Percentiles rank a stretch among this genome's conserved stretches.
phyloP scores from a whole-genome alignment of 2,797 vertebrate genomes.

The Lindbergichthys nudifrons region DNA sequence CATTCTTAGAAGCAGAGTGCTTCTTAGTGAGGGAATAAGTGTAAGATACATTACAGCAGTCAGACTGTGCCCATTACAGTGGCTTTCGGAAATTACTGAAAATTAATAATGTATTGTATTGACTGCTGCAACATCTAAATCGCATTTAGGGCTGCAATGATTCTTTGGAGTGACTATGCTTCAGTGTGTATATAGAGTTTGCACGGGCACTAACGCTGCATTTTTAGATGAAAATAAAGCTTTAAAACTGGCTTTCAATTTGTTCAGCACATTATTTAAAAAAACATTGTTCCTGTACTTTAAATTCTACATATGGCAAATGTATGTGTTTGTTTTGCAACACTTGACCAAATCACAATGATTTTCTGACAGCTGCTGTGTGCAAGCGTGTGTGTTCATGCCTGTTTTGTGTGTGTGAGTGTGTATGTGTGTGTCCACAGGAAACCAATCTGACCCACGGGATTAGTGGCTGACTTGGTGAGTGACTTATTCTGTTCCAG shows the following conservation, averaged over 20 bases:
- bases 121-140: slow-evolving; percentile 31
- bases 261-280: not conserved
- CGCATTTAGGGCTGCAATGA: slow-evolving; percentile 26
- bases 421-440: slow-evolving; percentile 38
- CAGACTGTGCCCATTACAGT: slow-evolving; percentile 8
- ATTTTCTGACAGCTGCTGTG: slow-evolving; percentile 21
- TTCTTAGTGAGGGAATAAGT: not conserved
- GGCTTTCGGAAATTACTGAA: slow-evolving; percentile 14
- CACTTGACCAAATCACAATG: not conserved
- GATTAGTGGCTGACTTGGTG: slow-evolving; percentile 73
- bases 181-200: slow-evolving; percentile 1
- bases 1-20: slow-evolving; percentile 20
- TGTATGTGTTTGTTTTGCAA: not conserved
- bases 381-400: not conserved
- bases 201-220: slow-evolving; percentile 5
- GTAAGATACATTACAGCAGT: slow-evolving; percentile 6
- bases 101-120: slow-evolving; percentile 10
- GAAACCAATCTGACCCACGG: slow-evolving; percentile 71
- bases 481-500: slow-evolving; percentile 74
- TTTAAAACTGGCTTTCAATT: not conserved
- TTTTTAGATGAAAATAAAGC: slow-evolving; percentile 2
- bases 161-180: slow-evolving; percentile 10
- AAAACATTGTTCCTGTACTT: not conserved
- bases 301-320: not conserved
- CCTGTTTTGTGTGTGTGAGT: not conserved